Evolutionary conservation across 2,888 invertebrate genomes (phyloP).

Genomic region (Beris morrisii): DNA sequence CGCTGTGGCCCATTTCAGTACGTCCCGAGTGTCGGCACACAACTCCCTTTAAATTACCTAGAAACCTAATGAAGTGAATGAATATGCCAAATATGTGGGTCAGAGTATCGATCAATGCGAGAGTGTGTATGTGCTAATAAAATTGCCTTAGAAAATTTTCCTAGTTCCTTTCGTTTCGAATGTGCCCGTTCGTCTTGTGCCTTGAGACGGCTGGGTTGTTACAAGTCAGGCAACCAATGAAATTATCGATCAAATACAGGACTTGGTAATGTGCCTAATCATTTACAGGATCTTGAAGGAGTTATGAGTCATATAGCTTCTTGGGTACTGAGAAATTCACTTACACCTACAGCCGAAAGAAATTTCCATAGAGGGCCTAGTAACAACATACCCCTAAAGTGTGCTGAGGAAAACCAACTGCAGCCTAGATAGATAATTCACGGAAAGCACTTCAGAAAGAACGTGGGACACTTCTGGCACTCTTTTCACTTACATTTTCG

Average conservation of each 20-base stretch:
- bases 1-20: no score
- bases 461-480: background rate
- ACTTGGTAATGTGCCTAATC: constrained; percentile 15
- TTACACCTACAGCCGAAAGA: background rate
- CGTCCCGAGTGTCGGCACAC: no score
- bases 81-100: constrained; percentile 24
- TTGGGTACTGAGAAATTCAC: background rate
- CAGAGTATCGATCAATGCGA: background rate
- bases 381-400: no score
- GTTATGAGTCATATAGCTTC: constrained; percentile 7
- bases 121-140: no score
- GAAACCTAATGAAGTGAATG: constrained; percentile 19
- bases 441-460: no score
- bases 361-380: no score
- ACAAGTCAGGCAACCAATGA: constrained; percentile 22
- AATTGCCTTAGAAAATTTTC: no score
- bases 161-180: background rate
- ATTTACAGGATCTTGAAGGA: constrained; percentile 10
- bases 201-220: background rate
- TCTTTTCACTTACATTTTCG: constrained; percentile 11
- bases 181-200: background rate
- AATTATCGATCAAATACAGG: constrained; percentile 30
- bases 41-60: no score
- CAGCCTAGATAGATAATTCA: no score
- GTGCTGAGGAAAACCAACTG: no score